A percentile compares a stretch with the other conserved stretches of the same genome.
Evolutionary conservation across 2,797 vertebrate species (phyloP).

Genomic region (Pipistrellus nathusii): DNA sequence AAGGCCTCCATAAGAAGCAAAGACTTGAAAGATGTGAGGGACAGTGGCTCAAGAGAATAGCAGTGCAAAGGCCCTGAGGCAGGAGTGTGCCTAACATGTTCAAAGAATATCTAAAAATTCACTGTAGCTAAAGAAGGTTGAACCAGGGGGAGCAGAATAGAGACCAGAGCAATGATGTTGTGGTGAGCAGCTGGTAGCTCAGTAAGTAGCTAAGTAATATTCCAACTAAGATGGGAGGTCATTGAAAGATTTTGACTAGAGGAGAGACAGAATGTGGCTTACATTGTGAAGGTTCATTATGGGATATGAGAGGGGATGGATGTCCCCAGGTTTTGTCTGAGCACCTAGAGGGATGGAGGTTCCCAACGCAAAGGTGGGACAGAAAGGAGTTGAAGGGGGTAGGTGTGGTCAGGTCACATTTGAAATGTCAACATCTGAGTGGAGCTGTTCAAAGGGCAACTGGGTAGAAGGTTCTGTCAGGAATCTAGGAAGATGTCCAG

Average conservation of each 20-base stretch:
- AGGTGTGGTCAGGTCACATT: not conserved
- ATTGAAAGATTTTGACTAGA: not conserved
- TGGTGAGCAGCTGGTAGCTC: not conserved
- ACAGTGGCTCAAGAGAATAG: not conserved
- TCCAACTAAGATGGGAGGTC: not conserved
- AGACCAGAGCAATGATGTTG: not conserved
- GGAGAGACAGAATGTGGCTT: not conserved
- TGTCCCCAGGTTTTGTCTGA: not conserved
- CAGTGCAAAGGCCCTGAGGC: not conserved
- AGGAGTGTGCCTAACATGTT: not conserved
- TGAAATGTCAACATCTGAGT: not conserved
- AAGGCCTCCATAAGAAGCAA: not conserved
- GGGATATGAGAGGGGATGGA: not conserved
- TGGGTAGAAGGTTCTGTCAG: not conserved
- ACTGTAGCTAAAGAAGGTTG: not conserved
- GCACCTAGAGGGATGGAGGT: not conserved
- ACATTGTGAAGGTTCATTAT: not conserved
- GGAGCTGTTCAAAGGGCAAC: too few relatives aligned
- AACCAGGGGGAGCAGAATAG: not conserved
- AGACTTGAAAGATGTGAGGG: not conserved
- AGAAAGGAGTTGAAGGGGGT: not conserved
- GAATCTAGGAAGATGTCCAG: not conserved
- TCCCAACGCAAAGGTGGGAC: not conserved
- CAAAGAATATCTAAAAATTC: not conserved
- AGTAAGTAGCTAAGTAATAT: not conserved